phyloP scores from a whole-genome alignment of 2,888 invertebrate genomes.

The Yponomeuta plumbellus region DNA sequence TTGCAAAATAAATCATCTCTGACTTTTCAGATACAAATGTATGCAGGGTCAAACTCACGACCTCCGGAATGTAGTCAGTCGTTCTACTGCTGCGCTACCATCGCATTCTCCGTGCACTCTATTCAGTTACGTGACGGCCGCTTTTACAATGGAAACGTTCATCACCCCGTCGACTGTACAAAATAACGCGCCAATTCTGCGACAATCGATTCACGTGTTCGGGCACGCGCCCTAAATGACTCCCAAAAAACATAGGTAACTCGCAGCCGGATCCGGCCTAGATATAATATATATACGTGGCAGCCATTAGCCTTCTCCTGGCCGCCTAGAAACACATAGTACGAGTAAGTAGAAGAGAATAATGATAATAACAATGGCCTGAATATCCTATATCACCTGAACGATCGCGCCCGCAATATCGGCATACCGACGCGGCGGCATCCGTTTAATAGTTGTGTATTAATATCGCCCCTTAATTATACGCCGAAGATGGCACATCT shows the following conservation, averaged over 20 bases:
- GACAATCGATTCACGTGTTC: neutral
- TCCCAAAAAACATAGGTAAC: neutral
- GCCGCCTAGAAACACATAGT: neutral
- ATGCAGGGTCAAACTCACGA: too few relatives aligned
- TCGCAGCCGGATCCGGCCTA: neutral
- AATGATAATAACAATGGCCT: constrained; percentile 29
- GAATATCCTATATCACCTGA: constrained; percentile 52
- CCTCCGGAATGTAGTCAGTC: too few relatives aligned
- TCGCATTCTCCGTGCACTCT: too few relatives aligned
- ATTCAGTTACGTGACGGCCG: too few relatives aligned
- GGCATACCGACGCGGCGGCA: constrained; percentile 47
- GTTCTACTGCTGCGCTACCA: too few relatives aligned
- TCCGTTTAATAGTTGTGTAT: constrained; percentile 46
- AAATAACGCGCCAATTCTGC: neutral
- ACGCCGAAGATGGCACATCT: constrained; percentile 14
- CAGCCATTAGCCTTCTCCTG: neutral
- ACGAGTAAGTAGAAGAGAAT: neutral
- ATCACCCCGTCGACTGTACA: neutral
- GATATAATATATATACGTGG: neutral
- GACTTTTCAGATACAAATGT: too few relatives aligned
- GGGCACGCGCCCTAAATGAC: neutral
- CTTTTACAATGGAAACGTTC: too few relatives aligned
- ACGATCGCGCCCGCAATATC: constrained; percentile 45
- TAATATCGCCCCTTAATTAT: constrained; percentile 51
- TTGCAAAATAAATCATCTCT: too few relatives aligned